Evolutionary conservation across 1,140 invertebrate genomes (phyloP).

Genomic region (Drosophila littoralis): DNA sequence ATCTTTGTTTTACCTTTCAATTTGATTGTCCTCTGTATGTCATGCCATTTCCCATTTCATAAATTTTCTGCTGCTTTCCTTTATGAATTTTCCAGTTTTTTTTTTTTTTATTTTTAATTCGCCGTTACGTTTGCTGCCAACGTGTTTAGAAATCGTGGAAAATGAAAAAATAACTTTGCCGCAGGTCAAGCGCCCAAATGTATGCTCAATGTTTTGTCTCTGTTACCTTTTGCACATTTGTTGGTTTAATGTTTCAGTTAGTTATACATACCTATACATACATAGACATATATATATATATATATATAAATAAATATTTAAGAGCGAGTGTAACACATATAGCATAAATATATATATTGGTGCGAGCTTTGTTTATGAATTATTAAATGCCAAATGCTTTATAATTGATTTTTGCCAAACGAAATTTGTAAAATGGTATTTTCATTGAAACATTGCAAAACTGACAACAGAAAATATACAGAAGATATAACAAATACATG

Average conservation of each 20-base stretch:
- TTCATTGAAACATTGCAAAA: conserved; percentile 9
- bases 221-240: conserved; percentile 46
- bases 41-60: conserved; percentile 37
- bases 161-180: conserved; percentile 81
- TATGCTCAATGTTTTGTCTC: conserved; percentile 53
- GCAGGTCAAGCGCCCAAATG: conserved; percentile 54
- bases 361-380: conserved; percentile 47
- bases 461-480: conserved; percentile 26
- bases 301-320: conserved; percentile 11
- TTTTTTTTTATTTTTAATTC: conserved; percentile 24
- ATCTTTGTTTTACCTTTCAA: conserved; percentile 18
- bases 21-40: conserved; percentile 32
- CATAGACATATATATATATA: conserved; percentile 8
- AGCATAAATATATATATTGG: conserved; percentile 12
- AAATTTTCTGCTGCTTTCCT: conserved; percentile 29
- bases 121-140: conserved; percentile 30
- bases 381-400: conserved; percentile 60
- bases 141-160: conserved; percentile 78
- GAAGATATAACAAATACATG: conserved; percentile 19
- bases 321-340: conserved; percentile 17
- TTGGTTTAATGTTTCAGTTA: conserved; percentile 53
- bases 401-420: conserved; percentile 70
- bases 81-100: conserved; percentile 13
- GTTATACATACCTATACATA: conserved; percentile 21
- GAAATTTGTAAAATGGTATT: conserved; percentile 51